Base-by-base conservation (phyloP, 2,113 vertebrate genomes). In the Chelonoidis abingdonii region DNA sequence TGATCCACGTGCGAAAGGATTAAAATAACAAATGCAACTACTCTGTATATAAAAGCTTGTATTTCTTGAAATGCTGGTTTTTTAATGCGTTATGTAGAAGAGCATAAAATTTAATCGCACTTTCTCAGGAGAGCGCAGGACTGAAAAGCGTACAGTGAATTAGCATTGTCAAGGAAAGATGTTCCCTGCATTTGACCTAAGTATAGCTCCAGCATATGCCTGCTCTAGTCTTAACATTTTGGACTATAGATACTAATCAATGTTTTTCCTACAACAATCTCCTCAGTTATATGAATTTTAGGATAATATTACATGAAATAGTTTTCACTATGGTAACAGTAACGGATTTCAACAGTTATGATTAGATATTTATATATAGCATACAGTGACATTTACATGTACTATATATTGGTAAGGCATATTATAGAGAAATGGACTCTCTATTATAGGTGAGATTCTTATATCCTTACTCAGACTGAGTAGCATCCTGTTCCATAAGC, bases 221-320 rank as follows among this genome's bases (percentile, higher is more conserved):
- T 17, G 49, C 25, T 88, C 82, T 84, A 47, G 59, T 89, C n/a
- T 83, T 91, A 84, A 80, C 10, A 54, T 93, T 92, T 86, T 90
- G 24, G 62, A 82, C 52, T 11, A 87, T 3, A 54, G 72, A 44
- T 80, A 87, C 57, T 59, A 16, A 86, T n/a, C 49, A 57, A 12
- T 35, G 19, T 35, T 38, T 12, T 27, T 65, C 56, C 31, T 56
- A 44, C 35, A 31, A 69, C 50, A 31, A 21, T 76, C 65, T 69
- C 54, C 19, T 11, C 38, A n/a, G 10, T 62, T 35, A 38, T 65
- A 54, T 44, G 44, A 1, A 1, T 49, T 17, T 53, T n/a, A 52
- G 80, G 35, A 59, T 52, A 86, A 84, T 84, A 84, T 10, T 27
- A 50, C 41, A 3, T 5, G 8, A 78, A 72, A 72, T 86, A 86